phyloP scores from a whole-genome alignment of 2,797 vertebrate species.

The Etheostoma nigrum region DNA sequence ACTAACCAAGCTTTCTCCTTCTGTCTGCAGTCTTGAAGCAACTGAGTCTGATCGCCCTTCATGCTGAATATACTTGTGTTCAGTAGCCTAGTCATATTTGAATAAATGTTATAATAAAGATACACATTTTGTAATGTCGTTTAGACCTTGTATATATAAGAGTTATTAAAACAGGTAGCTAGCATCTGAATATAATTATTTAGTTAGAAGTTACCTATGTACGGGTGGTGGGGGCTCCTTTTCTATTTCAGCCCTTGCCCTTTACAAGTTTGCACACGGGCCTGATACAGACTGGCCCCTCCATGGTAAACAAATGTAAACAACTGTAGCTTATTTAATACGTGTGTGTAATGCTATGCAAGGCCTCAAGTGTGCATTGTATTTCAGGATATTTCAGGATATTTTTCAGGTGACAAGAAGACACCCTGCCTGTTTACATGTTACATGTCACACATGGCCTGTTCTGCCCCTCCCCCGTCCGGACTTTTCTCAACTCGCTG shows the following conservation, averaged over 20 bases:
- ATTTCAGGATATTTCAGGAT: background rate
- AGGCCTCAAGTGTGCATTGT: background rate
- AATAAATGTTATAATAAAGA: too few relatives aligned
- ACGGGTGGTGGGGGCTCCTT: too few relatives aligned
- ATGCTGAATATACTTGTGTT: too few relatives aligned
- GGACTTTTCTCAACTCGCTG: constrained; percentile 11
- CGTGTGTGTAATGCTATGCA: background rate
- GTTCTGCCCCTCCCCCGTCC: constrained; percentile 26
- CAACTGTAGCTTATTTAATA: background rate
- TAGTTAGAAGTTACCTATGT: too few relatives aligned
- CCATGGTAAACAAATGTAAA: background rate
- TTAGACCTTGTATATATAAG: too few relatives aligned
- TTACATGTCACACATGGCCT: constrained; percentile 43
- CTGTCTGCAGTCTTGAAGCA: too few relatives aligned
- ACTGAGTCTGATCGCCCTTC: too few relatives aligned
- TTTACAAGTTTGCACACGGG: background rate
- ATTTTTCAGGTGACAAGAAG: background rate
- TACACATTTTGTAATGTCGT: too few relatives aligned
- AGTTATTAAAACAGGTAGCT: too few relatives aligned
- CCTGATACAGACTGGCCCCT: background rate
- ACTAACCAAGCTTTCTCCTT: too few relatives aligned
- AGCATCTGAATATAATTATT: too few relatives aligned
- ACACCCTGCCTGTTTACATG: constrained; percentile 35
- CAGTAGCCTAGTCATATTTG: too few relatives aligned
- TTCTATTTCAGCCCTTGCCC: background rate